Evolutionary conservation across 2,888 invertebrate genomes (phyloP).

Genomic region (Conops quadrifasciatus): DNA sequence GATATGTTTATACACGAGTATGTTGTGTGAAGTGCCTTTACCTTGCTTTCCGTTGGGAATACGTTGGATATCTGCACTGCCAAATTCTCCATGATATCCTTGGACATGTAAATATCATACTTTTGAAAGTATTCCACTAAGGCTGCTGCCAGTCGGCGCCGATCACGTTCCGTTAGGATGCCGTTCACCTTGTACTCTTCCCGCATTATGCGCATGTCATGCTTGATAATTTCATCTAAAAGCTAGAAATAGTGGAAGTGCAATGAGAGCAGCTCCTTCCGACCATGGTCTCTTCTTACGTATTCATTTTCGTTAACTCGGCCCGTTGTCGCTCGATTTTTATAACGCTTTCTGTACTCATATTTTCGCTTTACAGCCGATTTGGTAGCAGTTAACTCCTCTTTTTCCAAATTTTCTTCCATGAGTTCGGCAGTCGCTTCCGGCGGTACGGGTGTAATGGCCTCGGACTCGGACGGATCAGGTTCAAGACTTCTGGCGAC

Average conservation of each 20-base stretch:
- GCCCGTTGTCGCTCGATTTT: neutral
- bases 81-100: conserved; percentile 30
- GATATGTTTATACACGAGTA: neutral
- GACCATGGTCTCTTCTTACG: neutral
- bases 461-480: neutral
- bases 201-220: conserved; percentile 27
- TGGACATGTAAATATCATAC: conserved; percentile 29
- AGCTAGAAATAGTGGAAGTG: neutral
- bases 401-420: neutral
- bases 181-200: conserved; percentile 28
- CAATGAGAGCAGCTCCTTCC: neutral
- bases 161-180: conserved; percentile 29
- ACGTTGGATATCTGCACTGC: conserved; percentile 29
- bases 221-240: conserved; percentile 25
- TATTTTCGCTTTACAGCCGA: neutral
- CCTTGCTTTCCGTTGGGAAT: conserved; percentile 34
- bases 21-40: neutral
- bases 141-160: conserved; percentile 22
- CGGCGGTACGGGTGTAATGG: neutral
- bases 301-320: neutral
- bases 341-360: neutral
- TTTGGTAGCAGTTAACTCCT: neutral
- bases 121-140: conserved; percentile 25
- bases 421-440: neutral
- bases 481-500: neutral